Percentiles rank a stretch among this genome's conserved stretches.
These are phyloP conservation scores for Cyprinella venusta DNA, from an alignment of 2,797 vertebrate genomes.

Conservation along the genomic window DNA sequence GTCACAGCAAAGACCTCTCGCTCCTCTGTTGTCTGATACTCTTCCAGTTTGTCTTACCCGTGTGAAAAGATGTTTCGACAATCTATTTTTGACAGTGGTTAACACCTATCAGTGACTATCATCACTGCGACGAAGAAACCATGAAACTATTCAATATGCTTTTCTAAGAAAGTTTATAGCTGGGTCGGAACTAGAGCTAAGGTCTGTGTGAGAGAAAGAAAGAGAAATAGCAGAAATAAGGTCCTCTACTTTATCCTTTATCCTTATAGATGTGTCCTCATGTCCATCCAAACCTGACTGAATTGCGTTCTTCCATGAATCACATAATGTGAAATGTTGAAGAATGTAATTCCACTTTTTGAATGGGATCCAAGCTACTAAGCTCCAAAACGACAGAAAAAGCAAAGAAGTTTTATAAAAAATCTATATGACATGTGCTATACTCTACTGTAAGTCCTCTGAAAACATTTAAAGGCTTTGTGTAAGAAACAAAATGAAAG, in stretches of 20 bases:
- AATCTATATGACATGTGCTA: neutral
- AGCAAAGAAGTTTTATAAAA: neutral
- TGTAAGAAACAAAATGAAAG: neutral
- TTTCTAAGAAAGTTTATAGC: neutral
- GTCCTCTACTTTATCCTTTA: no score
- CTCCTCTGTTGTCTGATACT: constrained; percentile 46
- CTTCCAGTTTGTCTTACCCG: constrained; percentile 44
- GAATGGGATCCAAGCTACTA: neutral
- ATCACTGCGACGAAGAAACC: constrained; percentile 18
- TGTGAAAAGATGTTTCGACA: constrained; percentile 25
- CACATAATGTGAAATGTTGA: neutral
- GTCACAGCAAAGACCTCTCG: constrained; percentile 39
- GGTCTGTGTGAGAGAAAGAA: neutral
- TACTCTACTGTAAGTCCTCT: neutral
- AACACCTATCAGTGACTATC: constrained; percentile 21
- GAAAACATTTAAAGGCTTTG: neutral
- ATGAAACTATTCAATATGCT: neutral
- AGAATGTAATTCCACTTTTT: neutral
- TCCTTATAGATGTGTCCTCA: no score
- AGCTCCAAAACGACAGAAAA: neutral
- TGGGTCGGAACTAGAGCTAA: neutral
- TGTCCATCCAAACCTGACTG: neutral
- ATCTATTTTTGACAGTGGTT: constrained; percentile 12
- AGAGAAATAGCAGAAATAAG: neutral
- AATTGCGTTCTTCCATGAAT: neutral